Percentiles rank a stretch among this genome's conserved stretches.
phyloP scores from a whole-genome alignment of 2,888 invertebrate species.

The Cecidostiba fungosa region DNA sequence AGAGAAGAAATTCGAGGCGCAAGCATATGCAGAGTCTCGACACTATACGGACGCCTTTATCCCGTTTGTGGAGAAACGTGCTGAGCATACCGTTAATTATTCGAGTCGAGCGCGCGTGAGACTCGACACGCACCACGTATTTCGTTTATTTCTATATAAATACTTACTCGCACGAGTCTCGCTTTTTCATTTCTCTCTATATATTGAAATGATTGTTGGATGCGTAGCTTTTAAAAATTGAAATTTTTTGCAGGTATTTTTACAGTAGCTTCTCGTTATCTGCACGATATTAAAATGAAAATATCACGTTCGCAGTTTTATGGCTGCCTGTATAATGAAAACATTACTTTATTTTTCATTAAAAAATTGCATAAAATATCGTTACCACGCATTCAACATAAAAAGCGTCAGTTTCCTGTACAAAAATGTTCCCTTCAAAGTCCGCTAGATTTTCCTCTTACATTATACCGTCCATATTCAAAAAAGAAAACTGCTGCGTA shows the following conservation, averaged over 20 bases:
- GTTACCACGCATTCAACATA: not conserved
- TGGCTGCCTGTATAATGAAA: too few relatives aligned
- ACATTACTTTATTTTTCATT: too few relatives aligned
- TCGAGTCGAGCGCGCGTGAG: constrained; percentile 50
- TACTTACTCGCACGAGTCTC: not conserved
- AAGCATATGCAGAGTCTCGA: constrained; percentile 29
- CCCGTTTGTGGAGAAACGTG: constrained; percentile 48
- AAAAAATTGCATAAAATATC: not conserved
- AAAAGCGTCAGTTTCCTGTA: not conserved
- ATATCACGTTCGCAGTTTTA: too few relatives aligned
- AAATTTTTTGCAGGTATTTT: too few relatives aligned
- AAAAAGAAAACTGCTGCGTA: not conserved
- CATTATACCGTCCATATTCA: not conserved
- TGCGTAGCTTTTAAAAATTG: not conserved
- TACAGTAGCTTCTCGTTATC: too few relatives aligned
- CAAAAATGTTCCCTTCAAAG: not conserved
- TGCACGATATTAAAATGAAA: too few relatives aligned
- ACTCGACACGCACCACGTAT: constrained; percentile 34
- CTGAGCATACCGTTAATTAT: constrained; percentile 60
- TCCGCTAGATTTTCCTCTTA: not conserved
- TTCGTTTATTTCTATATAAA: not conserved
- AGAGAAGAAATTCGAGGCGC: constrained; percentile 19
- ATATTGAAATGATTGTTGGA: not conserved
- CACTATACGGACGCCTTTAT: constrained; percentile 36
- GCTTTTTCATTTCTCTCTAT: not conserved